Conservation (phyloP, 2,888 invertebrate genomes). For the Eristalis arbustorum region DNA sequence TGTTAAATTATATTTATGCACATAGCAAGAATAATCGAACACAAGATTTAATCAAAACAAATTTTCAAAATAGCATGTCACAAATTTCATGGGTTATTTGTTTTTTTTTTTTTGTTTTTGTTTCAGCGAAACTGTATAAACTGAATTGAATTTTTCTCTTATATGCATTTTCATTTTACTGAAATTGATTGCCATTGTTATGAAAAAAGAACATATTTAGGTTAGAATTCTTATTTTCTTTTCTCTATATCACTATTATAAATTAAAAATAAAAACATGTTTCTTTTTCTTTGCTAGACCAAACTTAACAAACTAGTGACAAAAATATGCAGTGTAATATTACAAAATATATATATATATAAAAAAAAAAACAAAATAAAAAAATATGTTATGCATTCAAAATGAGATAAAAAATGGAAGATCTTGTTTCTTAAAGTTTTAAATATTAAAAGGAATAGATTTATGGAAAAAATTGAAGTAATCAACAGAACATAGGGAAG, state of each 20-base stretch:
- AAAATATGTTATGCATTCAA: slow-evolving; percentile 23
- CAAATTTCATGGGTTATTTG: background rate
- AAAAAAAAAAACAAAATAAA: slow-evolving; percentile 22
- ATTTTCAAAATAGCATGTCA: background rate
- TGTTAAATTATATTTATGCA: background rate
- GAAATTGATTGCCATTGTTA: slow-evolving; percentile 53
- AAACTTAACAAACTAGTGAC: slow-evolving; percentile 65
- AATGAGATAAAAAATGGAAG: slow-evolving; percentile 53
- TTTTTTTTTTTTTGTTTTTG: background rate
- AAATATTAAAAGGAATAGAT: background rate
- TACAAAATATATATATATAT: slow-evolving; percentile 17
- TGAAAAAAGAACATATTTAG: slow-evolving; percentile 22
- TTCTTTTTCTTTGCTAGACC: slow-evolving; percentile 25
- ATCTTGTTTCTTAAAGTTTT: slow-evolving; percentile 42
- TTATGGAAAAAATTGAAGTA: slow-evolving; percentile 10
- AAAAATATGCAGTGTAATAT: slow-evolving; percentile 44
- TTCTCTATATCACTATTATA: slow-evolving; percentile 46
- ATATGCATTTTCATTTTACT: slow-evolving; percentile 9
- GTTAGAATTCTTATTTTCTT: slow-evolving; percentile 20
- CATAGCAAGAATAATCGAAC: background rate
- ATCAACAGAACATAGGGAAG: slow-evolving; percentile 2
- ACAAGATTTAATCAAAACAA: background rate
- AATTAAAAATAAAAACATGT: slow-evolving; percentile 26
- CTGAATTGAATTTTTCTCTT: slow-evolving; percentile 13
- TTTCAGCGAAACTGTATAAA: slow-evolving; percentile 15